Evolutionary conservation across 1,140 invertebrate genomes (phyloP).

Genomic region (Dryas iulia): DNA sequence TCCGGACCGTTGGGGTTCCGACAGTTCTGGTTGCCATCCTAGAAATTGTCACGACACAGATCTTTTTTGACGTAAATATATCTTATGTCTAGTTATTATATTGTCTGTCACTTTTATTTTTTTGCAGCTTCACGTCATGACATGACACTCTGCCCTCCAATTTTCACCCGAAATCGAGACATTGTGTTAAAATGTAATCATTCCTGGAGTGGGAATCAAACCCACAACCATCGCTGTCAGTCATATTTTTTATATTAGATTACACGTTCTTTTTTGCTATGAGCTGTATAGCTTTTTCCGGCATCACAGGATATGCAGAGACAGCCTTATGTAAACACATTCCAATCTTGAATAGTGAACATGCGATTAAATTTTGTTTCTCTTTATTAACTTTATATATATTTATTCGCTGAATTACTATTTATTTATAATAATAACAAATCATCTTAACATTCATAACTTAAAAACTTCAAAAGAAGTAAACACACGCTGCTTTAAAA

Average conservation of each 20-base stretch:
- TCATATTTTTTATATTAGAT: too few species aligned
- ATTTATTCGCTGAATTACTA: not conserved
- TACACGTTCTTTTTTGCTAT: too few species aligned
- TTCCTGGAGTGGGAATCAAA: too few species aligned
- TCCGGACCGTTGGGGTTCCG: conserved; percentile 68
- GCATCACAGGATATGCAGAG: too few species aligned
- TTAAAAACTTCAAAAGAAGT: not conserved
- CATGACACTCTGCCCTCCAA: too few species aligned
- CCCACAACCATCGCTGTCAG: too few species aligned
- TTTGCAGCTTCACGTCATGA: too few species aligned
- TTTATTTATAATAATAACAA: not conserved
- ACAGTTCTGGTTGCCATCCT: conserved; percentile 72
- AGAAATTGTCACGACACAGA: not conserved
- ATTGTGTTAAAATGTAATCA: too few species aligned
- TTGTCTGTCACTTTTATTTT: not conserved
- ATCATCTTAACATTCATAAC: not conserved
- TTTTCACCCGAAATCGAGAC: too few species aligned
- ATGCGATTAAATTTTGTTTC: not conserved
- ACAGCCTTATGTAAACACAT: too few species aligned
- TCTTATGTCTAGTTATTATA: not conserved
- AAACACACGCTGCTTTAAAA: not conserved
- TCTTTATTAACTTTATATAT: not conserved
- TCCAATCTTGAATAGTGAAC: too few species aligned
- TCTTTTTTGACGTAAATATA: conserved; percentile 1
- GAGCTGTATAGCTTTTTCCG: too few species aligned